Base-by-base conservation (phyloP, 2,113 vertebrate genomes). In the Ornithorhynchus anatinus region DNA sequence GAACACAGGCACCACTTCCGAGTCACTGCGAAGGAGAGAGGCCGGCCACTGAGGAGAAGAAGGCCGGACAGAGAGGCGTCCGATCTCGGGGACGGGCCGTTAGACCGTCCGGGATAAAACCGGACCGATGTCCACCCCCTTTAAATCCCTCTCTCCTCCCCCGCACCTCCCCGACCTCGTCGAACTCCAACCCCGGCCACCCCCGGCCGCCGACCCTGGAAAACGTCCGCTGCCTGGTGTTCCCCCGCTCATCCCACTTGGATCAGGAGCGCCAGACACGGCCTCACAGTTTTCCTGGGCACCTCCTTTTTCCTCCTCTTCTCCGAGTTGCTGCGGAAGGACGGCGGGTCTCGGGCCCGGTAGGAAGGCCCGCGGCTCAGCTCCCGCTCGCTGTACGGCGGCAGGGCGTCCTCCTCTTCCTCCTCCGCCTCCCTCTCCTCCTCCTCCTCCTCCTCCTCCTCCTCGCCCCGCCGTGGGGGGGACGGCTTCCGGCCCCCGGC, bases 281-380 rank as follows among this genome's bases (percentile, higher is more conserved):
- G 82, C 79, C 96, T 94, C 89, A 99, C 97, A 86, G 94, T 89
- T 94, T 98, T 98, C 48, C 94, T 93, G 72, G 92, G 67, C 20
- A 91, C 92, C 69, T 95, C 94, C 86, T 94, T 94, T 42, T 97
- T 97, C 86, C 94, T 93, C 71, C 76, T 91, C 80, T 91, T 91
- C 5, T 92, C 89, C 4, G 89, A 90, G 50, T 86, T 79, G 16
- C 86, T 84, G 67, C 91, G 92, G 83, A 86, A 91, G 68, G 84
- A 77, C 71, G 92, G 84, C 74, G 91, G 86, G 62, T 94, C 92
- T 67, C 92, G 94, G 62, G 87, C 63, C 76, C 91, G 91, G 67
- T 89, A 89, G 0, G 87, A 92, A 63, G 88, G 94, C 72, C 74
- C 93, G 67, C 86, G 86, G 86, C 63, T 94, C 90, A 93, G 87